Evolutionary conservation across 2,888 invertebrate genomes (phyloP).

Genomic region (Pharmacophagus antenor): DNA sequence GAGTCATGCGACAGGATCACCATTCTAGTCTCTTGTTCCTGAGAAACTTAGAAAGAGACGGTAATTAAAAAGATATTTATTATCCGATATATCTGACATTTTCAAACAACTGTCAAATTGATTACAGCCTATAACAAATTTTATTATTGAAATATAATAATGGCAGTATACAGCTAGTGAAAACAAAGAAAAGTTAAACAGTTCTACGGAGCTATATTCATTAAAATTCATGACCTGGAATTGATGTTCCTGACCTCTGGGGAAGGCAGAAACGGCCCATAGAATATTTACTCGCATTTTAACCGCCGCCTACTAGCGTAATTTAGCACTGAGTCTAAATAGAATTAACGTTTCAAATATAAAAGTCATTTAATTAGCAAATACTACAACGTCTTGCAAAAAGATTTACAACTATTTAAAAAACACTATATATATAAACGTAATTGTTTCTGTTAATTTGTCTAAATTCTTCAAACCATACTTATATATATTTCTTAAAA

Average conservation of each 20-base stretch:
- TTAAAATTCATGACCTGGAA: constrained; percentile 24
- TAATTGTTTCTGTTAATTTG: no score
- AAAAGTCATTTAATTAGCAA: background rate
- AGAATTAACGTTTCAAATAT: constrained; percentile 6
- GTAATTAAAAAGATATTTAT: no score
- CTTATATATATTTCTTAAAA: no score
- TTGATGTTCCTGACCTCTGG: constrained; percentile 19
- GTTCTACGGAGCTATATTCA: background rate
- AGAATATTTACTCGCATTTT: constrained; percentile 21
- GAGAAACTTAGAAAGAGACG: no score
- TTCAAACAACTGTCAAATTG: background rate
- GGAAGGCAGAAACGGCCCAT: constrained; percentile 13
- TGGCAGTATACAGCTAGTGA: background rate
- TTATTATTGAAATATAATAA: background rate
- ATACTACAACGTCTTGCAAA: background rate
- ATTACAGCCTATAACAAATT: background rate
- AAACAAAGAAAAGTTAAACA: constrained; percentile 6
- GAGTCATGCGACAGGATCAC: no score
- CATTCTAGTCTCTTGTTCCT: no score
- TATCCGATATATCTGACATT: no score
- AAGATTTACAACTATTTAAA: background rate
- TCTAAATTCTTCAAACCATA: no score
- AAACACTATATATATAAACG: background rate
- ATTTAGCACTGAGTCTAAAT: constrained; percentile 6
- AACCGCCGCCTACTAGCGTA: constrained; percentile 8